phyloP scores from a whole-genome alignment of 2,888 invertebrate species.

The Allygus modestus region DNA sequence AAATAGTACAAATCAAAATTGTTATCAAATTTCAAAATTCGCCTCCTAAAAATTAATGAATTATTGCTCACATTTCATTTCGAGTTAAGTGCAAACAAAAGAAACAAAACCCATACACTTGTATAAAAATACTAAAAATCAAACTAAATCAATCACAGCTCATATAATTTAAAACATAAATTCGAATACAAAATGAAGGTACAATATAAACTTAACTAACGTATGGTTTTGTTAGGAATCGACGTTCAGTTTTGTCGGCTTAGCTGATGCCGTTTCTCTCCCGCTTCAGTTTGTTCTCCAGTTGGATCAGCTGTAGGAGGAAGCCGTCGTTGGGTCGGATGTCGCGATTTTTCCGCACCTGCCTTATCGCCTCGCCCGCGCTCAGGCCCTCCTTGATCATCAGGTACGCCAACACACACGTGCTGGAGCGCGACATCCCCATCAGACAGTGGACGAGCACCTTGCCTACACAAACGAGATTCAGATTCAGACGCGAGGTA shows the following conservation, averaged over 20 bases:
- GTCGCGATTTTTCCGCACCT: constrained; percentile 83
- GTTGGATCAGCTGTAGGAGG: constrained; percentile 85
- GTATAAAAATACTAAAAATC: background rate
- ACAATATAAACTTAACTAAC: background rate
- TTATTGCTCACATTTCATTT: too few relatives aligned
- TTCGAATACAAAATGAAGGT: background rate
- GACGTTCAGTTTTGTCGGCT: background rate
- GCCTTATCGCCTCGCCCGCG: constrained; percentile 84
- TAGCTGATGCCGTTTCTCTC: constrained; percentile 25
- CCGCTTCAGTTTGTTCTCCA: constrained; percentile 77
- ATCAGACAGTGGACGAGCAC: constrained; percentile 89
- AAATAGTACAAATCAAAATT: too few relatives aligned
- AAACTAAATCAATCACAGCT: constrained; percentile 3
- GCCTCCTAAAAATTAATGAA: too few relatives aligned
- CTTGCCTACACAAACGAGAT: constrained; percentile 79
- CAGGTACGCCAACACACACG: constrained; percentile 87
- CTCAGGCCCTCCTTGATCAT: constrained; percentile 88
- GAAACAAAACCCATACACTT: background rate
- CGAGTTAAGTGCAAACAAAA: too few relatives aligned
- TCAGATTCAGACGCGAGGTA: too few relatives aligned
- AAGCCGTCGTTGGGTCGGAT: constrained; percentile 90
- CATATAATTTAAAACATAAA: background rate
- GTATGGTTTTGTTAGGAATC: background rate
- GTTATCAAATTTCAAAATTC: too few relatives aligned
- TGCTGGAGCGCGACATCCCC: constrained; percentile 90